phyloP scores from a whole-genome alignment of 2,888 invertebrate species.

The Brachyptera putata region DNA sequence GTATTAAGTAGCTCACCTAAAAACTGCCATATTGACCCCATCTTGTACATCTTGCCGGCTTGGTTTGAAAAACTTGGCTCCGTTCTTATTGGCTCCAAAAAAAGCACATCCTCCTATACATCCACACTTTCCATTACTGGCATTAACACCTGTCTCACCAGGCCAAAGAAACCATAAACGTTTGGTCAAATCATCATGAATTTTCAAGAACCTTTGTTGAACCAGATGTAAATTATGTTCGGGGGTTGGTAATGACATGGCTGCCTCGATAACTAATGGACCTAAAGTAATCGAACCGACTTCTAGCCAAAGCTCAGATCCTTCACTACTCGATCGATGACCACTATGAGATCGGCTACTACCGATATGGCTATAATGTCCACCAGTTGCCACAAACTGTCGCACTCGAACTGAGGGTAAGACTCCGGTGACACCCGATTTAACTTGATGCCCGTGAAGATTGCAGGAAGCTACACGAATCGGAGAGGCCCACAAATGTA shows the following conservation, averaged over 20 bases:
- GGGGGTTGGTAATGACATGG: slow-evolving; percentile 72
- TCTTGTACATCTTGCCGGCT: slow-evolving; percentile 73
- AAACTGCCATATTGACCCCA: slow-evolving; percentile 77
- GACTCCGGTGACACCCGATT: slow-evolving; percentile 82
- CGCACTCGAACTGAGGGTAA: slow-evolving; percentile 68
- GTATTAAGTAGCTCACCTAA: slow-evolving; percentile 50
- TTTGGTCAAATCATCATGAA: slow-evolving; percentile 79
- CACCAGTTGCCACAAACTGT: slow-evolving; percentile 60
- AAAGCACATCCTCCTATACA: slow-evolving; percentile 94
- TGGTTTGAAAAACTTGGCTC: slow-evolving; percentile 82
- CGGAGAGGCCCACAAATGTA: slow-evolving; percentile 86
- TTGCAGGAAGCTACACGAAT: slow-evolving; percentile 87
- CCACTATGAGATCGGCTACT: slow-evolving; percentile 50
- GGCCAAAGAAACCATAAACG: slow-evolving; percentile 95
- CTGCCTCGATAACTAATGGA: slow-evolving; percentile 84
- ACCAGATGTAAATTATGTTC: slow-evolving; percentile 72
- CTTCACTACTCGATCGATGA: slow-evolving; percentile 41
- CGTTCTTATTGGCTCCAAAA: slow-evolving; percentile 90
- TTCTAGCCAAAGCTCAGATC: slow-evolving; percentile 51
- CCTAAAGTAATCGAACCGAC: slow-evolving; percentile 80
- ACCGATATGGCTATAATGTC: slow-evolving; percentile 45
- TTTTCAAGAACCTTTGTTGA: slow-evolving; percentile 72
- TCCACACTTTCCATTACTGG: slow-evolving; percentile 64
- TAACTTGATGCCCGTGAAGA: slow-evolving; percentile 88
- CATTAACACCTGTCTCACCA: slow-evolving; percentile 55